Evolutionary conservation across 1,140 invertebrate genomes (phyloP), one percentile per base, ranked within the genome.

Genomic region (Ips typographus): DNA sequence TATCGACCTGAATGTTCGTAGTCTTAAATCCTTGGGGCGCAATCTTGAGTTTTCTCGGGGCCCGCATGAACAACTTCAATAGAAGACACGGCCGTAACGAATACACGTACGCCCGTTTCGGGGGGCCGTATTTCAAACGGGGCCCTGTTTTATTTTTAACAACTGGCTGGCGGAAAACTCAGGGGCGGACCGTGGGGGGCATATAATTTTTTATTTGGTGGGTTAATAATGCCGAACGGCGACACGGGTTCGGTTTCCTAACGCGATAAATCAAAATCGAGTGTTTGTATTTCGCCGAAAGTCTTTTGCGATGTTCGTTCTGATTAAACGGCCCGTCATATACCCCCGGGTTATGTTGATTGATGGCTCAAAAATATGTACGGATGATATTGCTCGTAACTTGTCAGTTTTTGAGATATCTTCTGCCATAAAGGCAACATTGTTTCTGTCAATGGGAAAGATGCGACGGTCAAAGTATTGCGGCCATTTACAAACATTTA

Each of bases 31-130:
- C 61, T 63, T 40, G 44, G 61, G 61, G 61, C 61, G 40, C 61
- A 63, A 63, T 63, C 61, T 63, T 22, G 61, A 63, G 49, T 63
- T 51, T 63, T 63, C 61, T 63, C 52, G 61, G 59, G 61, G 57
- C 61, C 61, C 61, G 61, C 61, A 63, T 63, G 61, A 63, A 63
- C 44, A 52, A 63, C 61, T 63, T 52, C 61, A 52, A 63, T 40
- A 47, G 61, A 40, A 22, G 22, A 22, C 22, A 22, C 6, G 44
- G 40, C 44, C 40, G 61, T 63, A 63, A 63, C 61, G 61, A 63
- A 63, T 40, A 37, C 61, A 63, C 61, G 57, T 59, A 59, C 57
- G 37, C 44, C 44, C 6, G 7, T 49, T 49, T 22, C 22, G 44
- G 22, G 22, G 44, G 3, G 44, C 44, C 22, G 44, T 49, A 49